Conservation (phyloP, 2,113 vertebrate genomes). For the Pithys albifrons region DNA sequence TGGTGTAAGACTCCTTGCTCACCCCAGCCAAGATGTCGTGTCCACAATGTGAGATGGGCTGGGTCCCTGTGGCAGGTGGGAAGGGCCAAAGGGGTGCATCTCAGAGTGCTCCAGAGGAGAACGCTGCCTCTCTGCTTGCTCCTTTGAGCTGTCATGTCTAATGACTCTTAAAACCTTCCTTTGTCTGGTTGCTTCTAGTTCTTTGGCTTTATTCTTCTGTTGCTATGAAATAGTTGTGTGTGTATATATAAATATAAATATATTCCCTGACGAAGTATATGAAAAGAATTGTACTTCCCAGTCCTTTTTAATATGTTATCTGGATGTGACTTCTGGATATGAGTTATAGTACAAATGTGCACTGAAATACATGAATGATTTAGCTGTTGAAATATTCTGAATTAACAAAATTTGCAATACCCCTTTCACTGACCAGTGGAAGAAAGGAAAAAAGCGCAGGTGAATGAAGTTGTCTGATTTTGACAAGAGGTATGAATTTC, state of each 20-base stretch:
- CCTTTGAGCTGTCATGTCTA: neutral
- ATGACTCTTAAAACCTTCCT: neutral
- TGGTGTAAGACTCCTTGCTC: neutral
- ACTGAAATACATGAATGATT: neutral
- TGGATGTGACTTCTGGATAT: neutral
- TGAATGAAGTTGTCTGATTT: neutral
- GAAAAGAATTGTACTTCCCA: neutral
- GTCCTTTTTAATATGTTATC: neutral
- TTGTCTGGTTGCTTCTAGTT: neutral
- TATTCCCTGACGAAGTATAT: neutral
- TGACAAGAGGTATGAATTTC: neutral
- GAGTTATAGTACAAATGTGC: neutral
- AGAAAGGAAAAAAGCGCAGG: neutral
- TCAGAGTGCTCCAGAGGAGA: neutral
- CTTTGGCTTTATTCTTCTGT: neutral
- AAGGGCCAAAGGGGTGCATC: neutral
- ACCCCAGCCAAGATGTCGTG: rapidly evolving
- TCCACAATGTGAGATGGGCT: rapidly evolving
- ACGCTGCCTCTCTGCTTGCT: neutral
- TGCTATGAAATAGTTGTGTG: neutral
- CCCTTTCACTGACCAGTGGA: neutral
- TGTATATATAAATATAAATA: neutral
- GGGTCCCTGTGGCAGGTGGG: rapidly evolving
- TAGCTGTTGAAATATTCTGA: neutral
- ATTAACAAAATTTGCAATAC: neutral